Base-by-base conservation (phyloP, 1,140 invertebrate species). In the Ceratina australensis region DNA sequence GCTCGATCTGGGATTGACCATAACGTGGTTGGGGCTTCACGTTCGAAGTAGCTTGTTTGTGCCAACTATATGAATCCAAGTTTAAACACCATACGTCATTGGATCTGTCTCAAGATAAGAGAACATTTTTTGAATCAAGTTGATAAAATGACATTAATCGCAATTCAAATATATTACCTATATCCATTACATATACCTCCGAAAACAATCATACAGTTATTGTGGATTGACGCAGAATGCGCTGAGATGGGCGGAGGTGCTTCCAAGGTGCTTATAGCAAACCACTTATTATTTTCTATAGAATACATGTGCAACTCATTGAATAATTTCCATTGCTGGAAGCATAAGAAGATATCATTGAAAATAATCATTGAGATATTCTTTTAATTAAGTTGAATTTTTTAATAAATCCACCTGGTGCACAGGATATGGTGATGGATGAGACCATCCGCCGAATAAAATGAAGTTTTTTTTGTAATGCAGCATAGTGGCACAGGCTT, bases 361-460 rank as follows among this genome's bases (percentile, higher is more conserved):
- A 65, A n/a, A n/a, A n/a, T 12, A 52, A 56, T 24, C 26, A 72
- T 54, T 56, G 60, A 24, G 52, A 12, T 10, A 7, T 54, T n/a
- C 18, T 15, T 12, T 20, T 1, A 1, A 24, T 4, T 13, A 0
- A 64, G 20, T 47, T 59, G 15, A 59, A n/a, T 18, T 24, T 71
- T 67, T 71, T 3, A 72, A 26, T 47, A 42, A 57, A 65, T 16
- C 28, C 83, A 95, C 95, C 90, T 98, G 97, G 92, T 98, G 97
- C 50, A 98, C 93, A 56, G 97, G 97, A 92, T 97, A 98, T 3
- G 97, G 94, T 52, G 97, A 97, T 24, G 98, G 97, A 92, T 98
- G 97, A 16, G 98, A 97, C 97, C 98, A 99, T 8, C 98, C 98
- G 60, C 98, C 98, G 94, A 98, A 99, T 42, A 99, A 92, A 78